Base-by-base conservation (phyloP, 1,140 invertebrate species). In the Pogonognathellus flavescens region DNA sequence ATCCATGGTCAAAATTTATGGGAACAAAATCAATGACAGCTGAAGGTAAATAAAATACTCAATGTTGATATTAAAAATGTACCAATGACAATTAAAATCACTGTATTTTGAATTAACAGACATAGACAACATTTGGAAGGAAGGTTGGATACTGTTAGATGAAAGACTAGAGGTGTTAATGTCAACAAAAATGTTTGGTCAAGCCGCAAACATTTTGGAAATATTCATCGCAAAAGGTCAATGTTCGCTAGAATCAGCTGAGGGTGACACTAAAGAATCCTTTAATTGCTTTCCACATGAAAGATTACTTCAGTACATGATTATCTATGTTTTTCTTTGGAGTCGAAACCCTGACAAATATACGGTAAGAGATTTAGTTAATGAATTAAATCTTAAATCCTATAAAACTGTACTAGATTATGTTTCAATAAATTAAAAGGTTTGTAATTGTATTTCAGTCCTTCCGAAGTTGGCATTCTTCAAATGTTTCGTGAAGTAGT, bases 241-340 rank as follows among this genome's bases (percentile, higher is more conserved):
- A 41, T 10, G 11, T 25, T 49, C 16, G 14, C 70, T 49, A 18
- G 9, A 50, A 4, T 20, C 6, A 18, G 9, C 25, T 50, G 1
- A 5, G 1, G 16, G 31, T 0, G 16, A 41, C 6, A 76, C 9
- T 9, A 31, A 76, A 18, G 31, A 50, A 49, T 0, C 14, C 0
- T 76, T 76, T 50, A 14, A 76, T 50, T 50, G 41, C 9, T 76
- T 50, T 76, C n/a, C 70, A 4, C n/a, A 41, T 76, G 41, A 76
- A 76, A 76, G 41, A 20, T 50, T 76, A 7, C 25, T 76, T 5
- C 70, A 76, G 41, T 76, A 50, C 49, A 76, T 76, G 70, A n/a
- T 76, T 50, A 18, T 76, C 14, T 76, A 76, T n/a, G 70, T 76
- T 7, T 76, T 76, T 18, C 49, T 76, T 16, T 76, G 70, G 70